Conservation (phyloP, 2,888 invertebrate species). For the Mythimna pallens region DNA sequence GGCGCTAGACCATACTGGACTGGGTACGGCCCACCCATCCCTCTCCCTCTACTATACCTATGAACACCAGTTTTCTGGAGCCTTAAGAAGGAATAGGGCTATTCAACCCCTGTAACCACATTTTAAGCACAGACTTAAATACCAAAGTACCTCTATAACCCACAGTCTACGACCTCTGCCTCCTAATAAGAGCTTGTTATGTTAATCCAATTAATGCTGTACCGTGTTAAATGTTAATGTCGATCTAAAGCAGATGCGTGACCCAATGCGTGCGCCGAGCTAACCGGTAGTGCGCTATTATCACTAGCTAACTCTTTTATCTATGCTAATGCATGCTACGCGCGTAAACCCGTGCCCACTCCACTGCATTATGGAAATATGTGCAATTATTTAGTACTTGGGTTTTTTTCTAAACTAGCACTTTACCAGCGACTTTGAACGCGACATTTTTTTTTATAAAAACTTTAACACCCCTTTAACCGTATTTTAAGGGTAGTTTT, state of each 20-base stretch:
- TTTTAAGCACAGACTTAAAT: not conserved
- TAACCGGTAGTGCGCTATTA: constrained; percentile 57
- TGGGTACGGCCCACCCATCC: too few species aligned
- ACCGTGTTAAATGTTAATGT: constrained; percentile 38
- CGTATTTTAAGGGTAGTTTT: too few species aligned
- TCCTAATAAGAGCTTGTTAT: constrained; percentile 33
- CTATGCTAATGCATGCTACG: constrained; percentile 64
- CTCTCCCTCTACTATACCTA: too few species aligned
- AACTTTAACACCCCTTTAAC: too few species aligned
- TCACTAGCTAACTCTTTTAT: constrained; percentile 51
- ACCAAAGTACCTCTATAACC: not conserved
- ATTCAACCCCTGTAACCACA: not conserved
- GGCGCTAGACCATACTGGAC: too few species aligned
- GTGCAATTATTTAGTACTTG: constrained; percentile 39
- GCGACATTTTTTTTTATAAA: too few species aligned
- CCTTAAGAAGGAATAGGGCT: too few species aligned
- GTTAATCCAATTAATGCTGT: constrained; percentile 42
- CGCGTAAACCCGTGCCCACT: constrained; percentile 38
- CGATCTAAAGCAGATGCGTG: constrained; percentile 48
- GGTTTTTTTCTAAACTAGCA: constrained; percentile 15
- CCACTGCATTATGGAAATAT: constrained; percentile 61
- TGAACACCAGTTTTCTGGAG: not conserved
- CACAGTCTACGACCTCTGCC: not conserved
- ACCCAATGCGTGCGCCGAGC: constrained; percentile 55
- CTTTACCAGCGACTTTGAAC: too few species aligned